Evolutionary conservation across 1,140 invertebrate species (phyloP).

Genomic region (Trichonephila clavipes): DNA sequence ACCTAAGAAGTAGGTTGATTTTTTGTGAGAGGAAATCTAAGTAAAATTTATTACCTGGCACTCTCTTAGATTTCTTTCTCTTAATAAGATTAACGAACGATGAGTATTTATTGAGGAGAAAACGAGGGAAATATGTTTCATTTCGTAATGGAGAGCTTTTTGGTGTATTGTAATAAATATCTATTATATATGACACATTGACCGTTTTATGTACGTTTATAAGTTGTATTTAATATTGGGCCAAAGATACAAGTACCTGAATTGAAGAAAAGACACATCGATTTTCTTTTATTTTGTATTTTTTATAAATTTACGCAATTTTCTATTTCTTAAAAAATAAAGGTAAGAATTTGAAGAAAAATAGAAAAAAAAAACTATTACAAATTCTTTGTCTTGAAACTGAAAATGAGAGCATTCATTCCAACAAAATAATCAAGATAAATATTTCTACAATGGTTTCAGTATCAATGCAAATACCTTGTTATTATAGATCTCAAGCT

Average conservation of each 20-base stretch:
- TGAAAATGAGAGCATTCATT: too few species aligned
- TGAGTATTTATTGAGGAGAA: slow-evolving; percentile 18
- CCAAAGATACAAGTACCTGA: neutral
- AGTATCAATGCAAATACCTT: neutral
- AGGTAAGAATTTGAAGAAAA: neutral
- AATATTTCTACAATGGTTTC: neutral
- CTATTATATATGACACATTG: neutral
- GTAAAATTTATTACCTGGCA: neutral
- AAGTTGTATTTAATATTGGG: neutral
- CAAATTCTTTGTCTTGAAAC: too few species aligned
- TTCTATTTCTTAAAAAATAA: neutral
- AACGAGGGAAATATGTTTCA: neutral
- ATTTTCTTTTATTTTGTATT: too few species aligned
- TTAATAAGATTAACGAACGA: slow-evolving; percentile 13
- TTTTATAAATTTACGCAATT: too few species aligned
- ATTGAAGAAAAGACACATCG: neutral
- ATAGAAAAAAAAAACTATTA: neutral
- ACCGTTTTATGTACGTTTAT: slow-evolving; percentile 15
- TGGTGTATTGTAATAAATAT: slow-evolving; percentile 5
- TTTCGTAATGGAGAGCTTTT: slow-evolving; percentile 22
- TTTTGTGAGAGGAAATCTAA: neutral
- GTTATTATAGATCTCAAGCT: neutral
- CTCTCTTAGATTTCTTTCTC: neutral
- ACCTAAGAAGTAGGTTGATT: neutral
- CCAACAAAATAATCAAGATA: neutral